Evolutionary conservation across 1,140 invertebrate species (phyloP).

Genomic region (Pseudoatta argentina): DNA sequence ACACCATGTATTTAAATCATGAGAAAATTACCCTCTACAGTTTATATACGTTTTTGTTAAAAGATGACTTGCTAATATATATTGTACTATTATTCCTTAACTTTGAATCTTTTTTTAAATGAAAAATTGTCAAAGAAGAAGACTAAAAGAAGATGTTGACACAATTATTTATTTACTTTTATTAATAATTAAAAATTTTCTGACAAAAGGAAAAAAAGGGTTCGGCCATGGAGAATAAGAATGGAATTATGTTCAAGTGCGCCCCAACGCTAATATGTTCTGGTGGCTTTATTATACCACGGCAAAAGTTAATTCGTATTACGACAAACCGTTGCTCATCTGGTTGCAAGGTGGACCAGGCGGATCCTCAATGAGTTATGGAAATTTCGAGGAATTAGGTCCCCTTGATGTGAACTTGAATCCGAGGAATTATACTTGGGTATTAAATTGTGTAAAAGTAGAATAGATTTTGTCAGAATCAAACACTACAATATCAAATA

Average conservation of each 20-base stretch:
- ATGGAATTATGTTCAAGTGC: slow-evolving; percentile 90
- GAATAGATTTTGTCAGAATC: neutral
- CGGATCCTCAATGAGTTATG: slow-evolving; percentile 91
- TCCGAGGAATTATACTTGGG: slow-evolving; percentile 91
- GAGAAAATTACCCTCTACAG: neutral
- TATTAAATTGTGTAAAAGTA: slow-evolving; percentile 81
- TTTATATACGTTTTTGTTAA: neutral
- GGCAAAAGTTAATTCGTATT: slow-evolving; percentile 86
- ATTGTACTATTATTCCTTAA: neutral
- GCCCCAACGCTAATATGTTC: slow-evolving; percentile 92
- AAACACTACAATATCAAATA: neutral
- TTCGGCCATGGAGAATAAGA: slow-evolving; percentile 89
- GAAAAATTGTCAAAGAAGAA: neutral
- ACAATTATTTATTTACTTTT: neutral
- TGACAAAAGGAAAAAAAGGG: slow-evolving; percentile 78
- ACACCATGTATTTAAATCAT: neutral
- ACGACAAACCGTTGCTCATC: slow-evolving; percentile 90
- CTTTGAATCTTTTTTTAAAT: no score
- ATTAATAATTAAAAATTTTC: slow-evolving; percentile 12
- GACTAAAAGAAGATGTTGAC: neutral
- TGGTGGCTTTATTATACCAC: slow-evolving; percentile 94
- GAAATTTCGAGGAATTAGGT: slow-evolving; percentile 93
- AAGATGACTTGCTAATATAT: neutral
- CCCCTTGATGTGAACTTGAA: slow-evolving; percentile 90
- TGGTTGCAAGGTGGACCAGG: slow-evolving; percentile 94